Conservation (phyloP, 2,113 vertebrate species). For the Gadus chalcogrammus region DNA sequence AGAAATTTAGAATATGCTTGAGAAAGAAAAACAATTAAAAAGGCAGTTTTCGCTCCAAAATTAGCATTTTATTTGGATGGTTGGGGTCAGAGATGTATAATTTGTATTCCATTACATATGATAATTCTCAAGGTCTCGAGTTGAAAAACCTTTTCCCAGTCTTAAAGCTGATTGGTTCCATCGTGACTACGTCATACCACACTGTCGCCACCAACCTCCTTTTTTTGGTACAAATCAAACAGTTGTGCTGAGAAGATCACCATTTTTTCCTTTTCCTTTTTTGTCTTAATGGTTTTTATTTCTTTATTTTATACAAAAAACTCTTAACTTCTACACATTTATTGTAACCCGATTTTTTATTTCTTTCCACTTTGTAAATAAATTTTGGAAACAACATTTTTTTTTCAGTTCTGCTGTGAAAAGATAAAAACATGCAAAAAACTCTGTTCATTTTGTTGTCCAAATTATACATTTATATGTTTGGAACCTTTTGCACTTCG, state of each 20-base stretch:
- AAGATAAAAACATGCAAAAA: conserved; percentile 99
- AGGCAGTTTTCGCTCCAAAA: conserved; percentile 92
- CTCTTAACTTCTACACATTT: conserved; percentile 82
- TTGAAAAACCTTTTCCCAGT: conserved; percentile 80
- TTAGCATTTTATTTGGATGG: conserved; percentile 99
- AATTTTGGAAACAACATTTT: conserved; percentile 93
- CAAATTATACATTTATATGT: conserved; percentile 98
- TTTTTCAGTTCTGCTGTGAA: conserved; percentile 68
- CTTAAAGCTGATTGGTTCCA: conserved; percentile 87
- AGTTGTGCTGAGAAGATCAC: conserved; percentile 91
- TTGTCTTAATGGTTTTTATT: conserved; percentile 43
- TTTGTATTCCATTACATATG: conserved; percentile 93
- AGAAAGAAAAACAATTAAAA: conserved; percentile 47
- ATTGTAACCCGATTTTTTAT: conserved; percentile 86
- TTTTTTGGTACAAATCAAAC: conserved; percentile 99
- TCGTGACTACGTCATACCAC: conserved; percentile 62
- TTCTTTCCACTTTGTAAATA: conserved; percentile 83
- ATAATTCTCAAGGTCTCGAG: conserved; percentile 86
- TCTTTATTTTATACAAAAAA: conserved; percentile 69
- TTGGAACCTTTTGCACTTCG: conserved; percentile 90
- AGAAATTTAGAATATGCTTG: no score
- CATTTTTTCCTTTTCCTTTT: conserved; percentile 54
- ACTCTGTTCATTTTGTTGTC: conserved; percentile 85
- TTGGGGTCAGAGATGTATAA: conserved; percentile 95
- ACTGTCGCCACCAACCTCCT: conserved; percentile 67